Percentiles rank a stretch among this genome's conserved stretches.
These are phyloP conservation scores for Eriocheir sinensis DNA, from an alignment of 1,140 invertebrate genomes.

Conservation along the genomic window DNA sequence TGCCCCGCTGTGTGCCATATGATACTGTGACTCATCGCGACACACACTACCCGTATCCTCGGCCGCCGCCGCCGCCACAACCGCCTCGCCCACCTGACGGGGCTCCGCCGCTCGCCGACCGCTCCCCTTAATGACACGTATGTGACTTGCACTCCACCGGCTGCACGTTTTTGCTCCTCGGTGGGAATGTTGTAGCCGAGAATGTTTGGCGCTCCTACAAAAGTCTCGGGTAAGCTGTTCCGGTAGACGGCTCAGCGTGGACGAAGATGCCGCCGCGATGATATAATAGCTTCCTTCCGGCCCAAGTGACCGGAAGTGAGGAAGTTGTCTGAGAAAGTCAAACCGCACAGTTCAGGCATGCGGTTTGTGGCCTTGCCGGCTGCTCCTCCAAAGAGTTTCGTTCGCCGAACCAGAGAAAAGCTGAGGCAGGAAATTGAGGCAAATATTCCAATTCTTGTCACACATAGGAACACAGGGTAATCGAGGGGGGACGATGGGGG, in stretches of 20 bases:
- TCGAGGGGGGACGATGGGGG: neutral
- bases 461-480: no score
- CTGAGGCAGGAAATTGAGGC: neutral
- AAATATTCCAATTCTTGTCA: neutral
- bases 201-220: neutral
- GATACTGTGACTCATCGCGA: constrained; percentile 62
- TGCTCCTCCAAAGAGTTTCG: constrained; percentile 51
- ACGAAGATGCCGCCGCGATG: constrained; percentile 50
- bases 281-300: constrained; percentile 75
- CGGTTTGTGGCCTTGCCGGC: constrained; percentile 40
- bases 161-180: neutral
- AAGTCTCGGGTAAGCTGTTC: neutral
- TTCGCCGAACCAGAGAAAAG: neutral
- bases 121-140: neutral
- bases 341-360: constrained; percentile 73
- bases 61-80: neutral
- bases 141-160: neutral
- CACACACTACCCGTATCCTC: neutral
- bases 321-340: constrained; percentile 77
- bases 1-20: constrained; percentile 74
- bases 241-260: neutral
- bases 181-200: neutral
- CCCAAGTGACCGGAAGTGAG: constrained; percentile 75
- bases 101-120: neutral
- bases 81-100: neutral